These are phyloP conservation scores for Chiroxiphia lanceolata DNA, from an alignment of 2,797 vertebrate species.

Conservation along the genomic window DNA sequence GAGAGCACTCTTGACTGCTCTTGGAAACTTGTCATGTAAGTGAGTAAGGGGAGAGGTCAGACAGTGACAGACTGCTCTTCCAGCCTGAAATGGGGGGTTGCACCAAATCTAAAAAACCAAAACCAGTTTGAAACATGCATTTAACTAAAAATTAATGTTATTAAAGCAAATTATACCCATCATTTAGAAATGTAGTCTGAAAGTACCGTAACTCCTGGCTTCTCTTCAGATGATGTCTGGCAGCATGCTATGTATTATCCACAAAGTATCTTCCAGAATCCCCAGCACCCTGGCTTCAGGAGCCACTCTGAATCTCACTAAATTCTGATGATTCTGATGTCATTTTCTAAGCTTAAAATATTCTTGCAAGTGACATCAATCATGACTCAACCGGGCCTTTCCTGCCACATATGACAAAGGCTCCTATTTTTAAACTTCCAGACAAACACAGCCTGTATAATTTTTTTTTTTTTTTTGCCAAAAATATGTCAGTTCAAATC, in stretches of 20 bases:
- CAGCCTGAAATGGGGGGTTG: background rate
- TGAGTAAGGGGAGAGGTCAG: conserved; percentile 22
- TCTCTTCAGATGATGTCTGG: conserved; percentile 38
- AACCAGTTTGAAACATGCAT: background rate
- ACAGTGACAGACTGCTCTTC: background rate
- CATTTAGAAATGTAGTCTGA: conserved; percentile 26
- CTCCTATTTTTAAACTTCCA: conserved; percentile 66
- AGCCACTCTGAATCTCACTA: conserved; percentile 1
- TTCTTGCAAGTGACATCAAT: conserved; percentile 67
- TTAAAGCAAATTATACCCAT: conserved; percentile 29
- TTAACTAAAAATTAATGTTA: conserved; percentile 22
- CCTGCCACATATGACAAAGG: conserved; percentile 51
- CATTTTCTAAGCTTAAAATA: conserved; percentile 57
- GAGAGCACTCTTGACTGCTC: conserved; percentile 8
- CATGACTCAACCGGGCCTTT: conserved; percentile 48
- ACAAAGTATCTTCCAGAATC: conserved; percentile 40
- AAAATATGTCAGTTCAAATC: conserved; percentile 28
- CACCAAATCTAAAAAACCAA: background rate
- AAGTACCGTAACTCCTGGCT: conserved; percentile 46
- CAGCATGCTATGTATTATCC: conserved; percentile 35
- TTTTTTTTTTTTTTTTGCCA: background rate
- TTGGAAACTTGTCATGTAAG: conserved; percentile 18
- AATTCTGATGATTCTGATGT: conserved; percentile 62
- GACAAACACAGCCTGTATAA: conserved; percentile 23
- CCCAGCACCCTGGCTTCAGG: conserved; percentile 22